Evolutionary conservation across 1,140 invertebrate genomes (phyloP), one percentile per base, ranked within the genome.

Genomic region (Ips nitidus): DNA sequence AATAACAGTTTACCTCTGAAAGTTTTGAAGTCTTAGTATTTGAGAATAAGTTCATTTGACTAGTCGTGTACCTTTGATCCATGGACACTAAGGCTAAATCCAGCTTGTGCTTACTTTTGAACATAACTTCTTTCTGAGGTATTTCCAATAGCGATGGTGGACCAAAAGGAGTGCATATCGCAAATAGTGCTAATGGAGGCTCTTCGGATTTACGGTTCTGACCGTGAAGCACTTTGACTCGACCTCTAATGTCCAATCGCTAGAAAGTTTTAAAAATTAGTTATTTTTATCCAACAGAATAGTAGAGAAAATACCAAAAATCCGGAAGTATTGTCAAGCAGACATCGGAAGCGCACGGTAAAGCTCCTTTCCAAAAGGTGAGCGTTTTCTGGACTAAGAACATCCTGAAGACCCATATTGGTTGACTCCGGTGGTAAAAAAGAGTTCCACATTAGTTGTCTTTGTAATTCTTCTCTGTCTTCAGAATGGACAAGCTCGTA

Each of bases 401-500:
- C 89, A 74, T 97, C 94, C 79, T 94, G 89, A 52, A 96, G 84
- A 78, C 90, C 86, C 84, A 97, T 82, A 75, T 86, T 90, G 65
- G 88, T 87, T 71, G 87, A 87, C 81, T 93, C 92, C 41, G 90
- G 88, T 72, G 94, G 93, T 66, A 98, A 84, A 81, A 95, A 94
- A 36, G 94, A 94, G 83, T 97, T 97, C 96, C 96, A 99, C 83
- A 95, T 90, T 71, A 99, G 83, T 80, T 99, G 97, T 52, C 94
- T 83, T 81, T 98, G 96, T 40, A 99, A 87, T 80, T 99, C 97
- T 81, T 99, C 97, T 8, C 98, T 85, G 81, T 99, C 98, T 84
- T 99, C 98, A 1, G 95, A 98, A 83, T 99, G 98, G 47, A 99
- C 97, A 79, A 99, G 83, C 81, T 99, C 97, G 86, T 98, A 98